Percentiles rank a stretch among this genome's conserved stretches.
Conservation (phyloP, 2,113 vertebrate genomes). For the Entelurus aequoreus region DNA sequence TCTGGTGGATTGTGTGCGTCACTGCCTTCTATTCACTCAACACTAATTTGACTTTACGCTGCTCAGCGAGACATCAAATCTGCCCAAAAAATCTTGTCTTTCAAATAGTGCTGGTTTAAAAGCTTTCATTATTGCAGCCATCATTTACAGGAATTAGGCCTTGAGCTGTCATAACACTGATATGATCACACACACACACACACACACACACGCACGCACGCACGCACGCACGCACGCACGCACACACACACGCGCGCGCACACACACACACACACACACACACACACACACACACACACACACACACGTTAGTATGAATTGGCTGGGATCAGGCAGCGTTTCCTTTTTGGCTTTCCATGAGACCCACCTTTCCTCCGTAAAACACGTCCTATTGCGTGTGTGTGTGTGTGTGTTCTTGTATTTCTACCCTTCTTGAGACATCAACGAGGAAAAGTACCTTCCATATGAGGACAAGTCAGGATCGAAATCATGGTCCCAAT, state of each 20-base stretch:
- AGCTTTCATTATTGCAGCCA: slow-evolving; percentile 42
- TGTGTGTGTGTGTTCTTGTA: too few relatives aligned
- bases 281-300: too few relatives aligned
- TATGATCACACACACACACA: slow-evolving; percentile 30
- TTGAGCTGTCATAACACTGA: slow-evolving; percentile 54
- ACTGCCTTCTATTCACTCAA: slow-evolving; percentile 17
- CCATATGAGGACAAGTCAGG: too few relatives aligned
- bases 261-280: too few relatives aligned
- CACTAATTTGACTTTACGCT: slow-evolving; percentile 17
- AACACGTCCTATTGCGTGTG: too few relatives aligned
- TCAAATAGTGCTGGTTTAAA: neutral
- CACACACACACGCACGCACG: slow-evolving; percentile 18
- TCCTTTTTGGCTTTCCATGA: slow-evolving; percentile 58
- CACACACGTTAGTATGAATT: slow-evolving; percentile 37
- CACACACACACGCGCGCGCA: too few relatives aligned
- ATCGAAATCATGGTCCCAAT: too few relatives aligned
- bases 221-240: slow-evolving; percentile 23
- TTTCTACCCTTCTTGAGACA: too few relatives aligned
- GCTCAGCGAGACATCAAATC: slow-evolving; percentile 3
- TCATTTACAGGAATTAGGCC: slow-evolving; percentile 56
- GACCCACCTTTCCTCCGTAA: slow-evolving; percentile 55
- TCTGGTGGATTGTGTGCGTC: slow-evolving; percentile 6
- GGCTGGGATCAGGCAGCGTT: slow-evolving; percentile 59
- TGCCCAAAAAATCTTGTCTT: slow-evolving; percentile 6
- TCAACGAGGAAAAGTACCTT: too few relatives aligned